These are phyloP conservation scores for Xenops minutus DNA, from an alignment of 2,797 vertebrate genomes.

Conservation along the genomic window DNA sequence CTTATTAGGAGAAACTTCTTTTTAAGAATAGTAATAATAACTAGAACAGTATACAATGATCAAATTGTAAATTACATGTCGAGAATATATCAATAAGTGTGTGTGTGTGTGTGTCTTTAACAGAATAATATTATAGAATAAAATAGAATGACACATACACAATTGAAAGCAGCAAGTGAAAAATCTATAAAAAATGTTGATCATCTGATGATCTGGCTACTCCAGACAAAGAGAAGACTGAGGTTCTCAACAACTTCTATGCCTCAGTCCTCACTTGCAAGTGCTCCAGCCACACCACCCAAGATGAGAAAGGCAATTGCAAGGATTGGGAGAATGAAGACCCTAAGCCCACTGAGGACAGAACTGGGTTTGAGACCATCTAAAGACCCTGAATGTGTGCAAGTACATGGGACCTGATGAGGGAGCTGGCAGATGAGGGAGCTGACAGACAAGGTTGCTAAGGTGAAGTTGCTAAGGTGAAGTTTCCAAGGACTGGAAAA, in stretches of 20 bases:
- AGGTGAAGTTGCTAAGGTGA: not conserved
- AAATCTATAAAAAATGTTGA: not conserved
- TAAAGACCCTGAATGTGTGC: not conserved
- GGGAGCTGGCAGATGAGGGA: not conserved
- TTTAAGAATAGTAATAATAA: not conserved
- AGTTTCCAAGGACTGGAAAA: not conserved
- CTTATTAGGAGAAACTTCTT: not conserved
- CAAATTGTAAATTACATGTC: not conserved
- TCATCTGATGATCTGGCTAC: not conserved
- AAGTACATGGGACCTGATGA: not conserved
- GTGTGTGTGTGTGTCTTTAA: no score
- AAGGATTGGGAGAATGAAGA: not conserved
- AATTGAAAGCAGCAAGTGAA: not conserved
- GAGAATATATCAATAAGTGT: not conserved
- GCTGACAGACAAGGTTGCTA: not conserved
- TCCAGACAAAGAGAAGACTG: not conserved
- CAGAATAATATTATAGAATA: not conserved
- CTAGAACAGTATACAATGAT: not conserved
- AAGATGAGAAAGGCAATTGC: not conserved
- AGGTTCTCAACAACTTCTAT: not conserved
- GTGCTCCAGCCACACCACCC: fast-evolving
- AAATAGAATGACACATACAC: not conserved
- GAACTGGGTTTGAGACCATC: fast-evolving
- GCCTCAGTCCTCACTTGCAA: not conserved
- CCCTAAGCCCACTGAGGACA: not conserved